Base-by-base conservation (phyloP, 2,797 vertebrate genomes). In the Siniperca scherzeri region DNA sequence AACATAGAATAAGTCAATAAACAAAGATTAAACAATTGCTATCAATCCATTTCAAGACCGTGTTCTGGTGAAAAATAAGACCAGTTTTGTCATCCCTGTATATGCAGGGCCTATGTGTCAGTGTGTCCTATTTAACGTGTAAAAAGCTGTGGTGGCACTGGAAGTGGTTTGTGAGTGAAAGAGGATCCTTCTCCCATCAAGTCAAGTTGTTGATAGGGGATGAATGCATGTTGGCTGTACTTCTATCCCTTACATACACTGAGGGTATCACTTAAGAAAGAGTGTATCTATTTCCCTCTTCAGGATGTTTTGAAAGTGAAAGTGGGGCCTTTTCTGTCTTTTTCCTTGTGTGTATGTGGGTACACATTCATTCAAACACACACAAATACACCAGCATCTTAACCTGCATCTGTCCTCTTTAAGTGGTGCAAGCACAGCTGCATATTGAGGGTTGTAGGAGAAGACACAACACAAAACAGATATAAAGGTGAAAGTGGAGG, bases 281-380 rank as follows among this genome's bases (percentile, higher is more conserved):
- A 83, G 17, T 89, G 84, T 81, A 69, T 84, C 80, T 48, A 4
- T 74, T 88, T 84, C 84, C 77, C 80, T 80, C 78, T 60, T 73
- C 92, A 88, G 91, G 91, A 91, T 91, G 92, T 92, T 93, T 87
- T 80, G 72, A 92, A 83, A 92, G 87, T 64, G 77, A 91, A 93
- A 92, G 76, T 60, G n/a, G 72, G 88, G 78, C 55, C 57, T 44
- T 59, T 61, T 68, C 40, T 66, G n/a, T 61, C 66, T 81, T 62
- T 68, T 25, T 76, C 60, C 64, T 65, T 1, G 7, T 14, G 25
- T 64, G 12, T 16, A 80, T 86, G 22, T 8, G 71, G 83, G 81
- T n/a, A 27, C 60, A 65, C 36, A 62, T 3, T 65, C 40, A 75
- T 70, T 16, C 74, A 67, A 7, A 82, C 66, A 50, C 52, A 70